These are phyloP conservation scores for Lutjanus campechanus DNA, from an alignment of 2,797 vertebrate genomes.

Conservation along the genomic window DNA sequence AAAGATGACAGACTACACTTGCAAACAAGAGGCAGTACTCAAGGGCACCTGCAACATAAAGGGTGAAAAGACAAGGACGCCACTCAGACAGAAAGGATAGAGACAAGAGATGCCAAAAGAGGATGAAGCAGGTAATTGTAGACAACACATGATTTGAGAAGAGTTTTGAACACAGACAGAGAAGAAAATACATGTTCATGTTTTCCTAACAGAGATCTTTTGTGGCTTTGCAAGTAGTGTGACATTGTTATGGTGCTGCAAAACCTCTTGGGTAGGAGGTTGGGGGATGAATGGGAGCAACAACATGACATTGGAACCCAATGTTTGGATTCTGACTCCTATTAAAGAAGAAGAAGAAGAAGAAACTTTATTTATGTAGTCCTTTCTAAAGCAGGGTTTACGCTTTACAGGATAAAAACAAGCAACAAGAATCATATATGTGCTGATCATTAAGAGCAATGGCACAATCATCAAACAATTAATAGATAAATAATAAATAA, in stretches of 20 bases:
- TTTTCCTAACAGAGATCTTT: constrained; percentile 25
- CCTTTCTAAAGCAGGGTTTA: too few relatives aligned
- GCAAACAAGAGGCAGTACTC: constrained; percentile 6
- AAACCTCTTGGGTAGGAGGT: constrained; percentile 6
- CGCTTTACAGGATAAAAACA: too few relatives aligned
- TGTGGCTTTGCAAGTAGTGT: not conserved
- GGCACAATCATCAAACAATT: too few relatives aligned
- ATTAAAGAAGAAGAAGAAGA: too few relatives aligned
- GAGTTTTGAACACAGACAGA: constrained; percentile 19
- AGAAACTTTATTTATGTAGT: too few relatives aligned
- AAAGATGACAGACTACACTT: constrained; percentile 10
- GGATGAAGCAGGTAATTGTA: constrained; percentile 30
- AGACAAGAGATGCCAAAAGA: constrained; percentile 13
- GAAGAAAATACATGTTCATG: not conserved
- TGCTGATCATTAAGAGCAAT: too few relatives aligned
- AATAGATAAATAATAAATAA: too few relatives aligned
- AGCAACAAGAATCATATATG: too few relatives aligned
- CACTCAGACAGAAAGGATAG: not conserved
- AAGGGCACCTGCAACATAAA: not conserved
- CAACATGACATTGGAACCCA: not conserved
- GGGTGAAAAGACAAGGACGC: constrained; percentile 3
- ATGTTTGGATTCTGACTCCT: not conserved
- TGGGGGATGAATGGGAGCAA: not conserved
- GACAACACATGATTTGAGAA: constrained; percentile 18
- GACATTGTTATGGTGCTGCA: not conserved